These are phyloP conservation scores for Melanerpes aurifrons DNA, from an alignment of 2,113 vertebrate species.

Conservation along the genomic window DNA sequence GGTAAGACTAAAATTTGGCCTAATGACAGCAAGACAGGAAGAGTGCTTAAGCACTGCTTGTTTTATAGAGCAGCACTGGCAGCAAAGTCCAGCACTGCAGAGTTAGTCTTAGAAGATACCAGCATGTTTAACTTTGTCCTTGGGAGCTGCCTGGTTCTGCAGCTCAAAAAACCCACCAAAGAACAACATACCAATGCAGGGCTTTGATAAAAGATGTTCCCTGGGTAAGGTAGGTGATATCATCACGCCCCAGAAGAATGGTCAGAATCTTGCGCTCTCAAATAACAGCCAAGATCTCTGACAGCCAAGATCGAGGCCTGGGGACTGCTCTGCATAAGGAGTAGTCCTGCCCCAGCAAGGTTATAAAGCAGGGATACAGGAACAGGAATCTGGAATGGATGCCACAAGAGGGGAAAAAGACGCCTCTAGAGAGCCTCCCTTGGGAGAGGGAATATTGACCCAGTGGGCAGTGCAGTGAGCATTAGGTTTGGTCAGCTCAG, in stretches of 20 bases:
- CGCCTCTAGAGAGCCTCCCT: neutral
- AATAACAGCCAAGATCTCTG: neutral
- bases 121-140: neutral
- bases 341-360: neutral
- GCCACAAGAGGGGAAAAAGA: neutral
- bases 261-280: neutral
- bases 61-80: neutral
- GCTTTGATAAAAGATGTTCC: neutral
- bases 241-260: neutral
- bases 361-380: neutral
- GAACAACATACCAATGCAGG: neutral
- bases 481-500: neutral
- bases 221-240: neutral
- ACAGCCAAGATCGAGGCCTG: neutral
- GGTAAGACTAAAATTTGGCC: neutral
- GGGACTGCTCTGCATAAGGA: neutral
- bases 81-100: neutral
- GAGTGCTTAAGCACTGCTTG: neutral
- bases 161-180: neutral
- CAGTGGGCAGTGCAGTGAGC: neutral
- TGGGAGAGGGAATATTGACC: neutral
- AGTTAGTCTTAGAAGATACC: neutral
- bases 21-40: neutral
- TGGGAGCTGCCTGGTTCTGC: neutral
- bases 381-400: neutral